Evolutionary conservation across 1,140 invertebrate species (phyloP).

Genomic region (Globodera rostochiensis): DNA sequence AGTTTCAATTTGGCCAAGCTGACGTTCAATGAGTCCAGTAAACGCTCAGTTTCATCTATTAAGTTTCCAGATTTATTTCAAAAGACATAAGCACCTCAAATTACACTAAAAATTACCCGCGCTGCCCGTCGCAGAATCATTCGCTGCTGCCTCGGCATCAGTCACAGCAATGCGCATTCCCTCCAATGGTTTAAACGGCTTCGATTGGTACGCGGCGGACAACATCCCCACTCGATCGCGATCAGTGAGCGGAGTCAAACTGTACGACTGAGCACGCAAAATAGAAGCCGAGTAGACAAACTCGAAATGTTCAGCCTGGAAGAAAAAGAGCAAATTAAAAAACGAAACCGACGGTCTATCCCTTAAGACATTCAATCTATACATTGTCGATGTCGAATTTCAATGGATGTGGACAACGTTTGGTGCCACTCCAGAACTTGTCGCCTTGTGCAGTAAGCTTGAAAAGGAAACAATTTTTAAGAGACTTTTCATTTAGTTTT

Average conservation of each 20-base stretch:
- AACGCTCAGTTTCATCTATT: slow-evolving; percentile 73
- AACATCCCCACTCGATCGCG: slow-evolving; percentile 75
- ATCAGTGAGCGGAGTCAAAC: slow-evolving; percentile 76
- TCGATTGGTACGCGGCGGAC: slow-evolving; percentile 72
- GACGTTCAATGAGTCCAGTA: slow-evolving; percentile 72
- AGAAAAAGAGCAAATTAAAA: slow-evolving; percentile 4
- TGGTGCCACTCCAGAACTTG: slow-evolving; percentile 98
- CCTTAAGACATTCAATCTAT: not conserved
- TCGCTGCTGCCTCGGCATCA: slow-evolving; percentile 79
- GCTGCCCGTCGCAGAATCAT: slow-evolving; percentile 21
- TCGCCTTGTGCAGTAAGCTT: slow-evolving; percentile 76
- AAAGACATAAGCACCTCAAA: slow-evolving; percentile 17
- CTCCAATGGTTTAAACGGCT: slow-evolving; percentile 85
- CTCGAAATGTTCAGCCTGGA: slow-evolving; percentile 75
- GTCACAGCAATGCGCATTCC: slow-evolving; percentile 96
- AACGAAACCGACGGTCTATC: too few species aligned
- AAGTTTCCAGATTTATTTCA: not conserved
- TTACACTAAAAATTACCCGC: too few species aligned
- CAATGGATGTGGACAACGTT: slow-evolving; percentile 84
- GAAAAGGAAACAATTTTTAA: not conserved
- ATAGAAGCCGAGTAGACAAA: slow-evolving; percentile 90
- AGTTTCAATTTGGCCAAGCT: slow-evolving; percentile 52
- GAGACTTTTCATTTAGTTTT: not conserved
- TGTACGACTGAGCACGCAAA: slow-evolving; percentile 87
- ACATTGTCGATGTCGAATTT: slow-evolving; percentile 66